A percentile compares a stretch with the other conserved stretches of the same genome.
Evolutionary conservation across 2,888 invertebrate genomes (phyloP).

Genomic region (Synergus laeviventris): DNA sequence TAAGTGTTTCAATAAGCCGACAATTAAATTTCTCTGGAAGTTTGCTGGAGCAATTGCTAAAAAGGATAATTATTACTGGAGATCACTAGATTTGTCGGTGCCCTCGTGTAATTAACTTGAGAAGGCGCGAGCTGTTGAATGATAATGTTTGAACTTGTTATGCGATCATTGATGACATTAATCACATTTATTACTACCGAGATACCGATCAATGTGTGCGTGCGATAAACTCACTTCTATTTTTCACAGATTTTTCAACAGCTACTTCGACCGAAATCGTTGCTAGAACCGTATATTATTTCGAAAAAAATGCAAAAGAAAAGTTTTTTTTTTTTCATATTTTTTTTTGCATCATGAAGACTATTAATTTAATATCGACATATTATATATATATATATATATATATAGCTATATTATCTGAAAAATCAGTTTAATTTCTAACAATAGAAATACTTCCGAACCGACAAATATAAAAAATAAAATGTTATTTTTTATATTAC

Average conservation of each 20-base stretch:
- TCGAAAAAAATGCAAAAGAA: background rate
- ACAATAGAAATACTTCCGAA: no score
- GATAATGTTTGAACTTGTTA: constrained; percentile 15
- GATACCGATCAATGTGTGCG: background rate
- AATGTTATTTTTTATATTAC: no score
- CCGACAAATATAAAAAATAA: no score
- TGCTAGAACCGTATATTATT: background rate
- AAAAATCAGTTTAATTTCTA: no score
- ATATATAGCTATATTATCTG: no score
- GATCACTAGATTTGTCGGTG: background rate
- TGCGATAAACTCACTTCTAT: background rate
- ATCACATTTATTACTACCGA: background rate
- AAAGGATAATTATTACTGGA: constrained; percentile 1
- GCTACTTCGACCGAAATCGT: background rate
- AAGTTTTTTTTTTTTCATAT: no score
- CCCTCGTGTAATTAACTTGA: background rate
- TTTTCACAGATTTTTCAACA: background rate
- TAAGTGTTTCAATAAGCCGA: background rate
- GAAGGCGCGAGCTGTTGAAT: constrained; percentile 6
- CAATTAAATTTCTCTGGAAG: background rate
- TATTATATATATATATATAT: no score
- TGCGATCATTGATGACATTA: constrained; percentile 9
- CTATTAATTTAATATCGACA: no score
- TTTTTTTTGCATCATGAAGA: no score
- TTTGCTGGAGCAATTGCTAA: background rate